phyloP scores from a whole-genome alignment of 2,797 vertebrate genomes.

The Anas bernieri region DNA sequence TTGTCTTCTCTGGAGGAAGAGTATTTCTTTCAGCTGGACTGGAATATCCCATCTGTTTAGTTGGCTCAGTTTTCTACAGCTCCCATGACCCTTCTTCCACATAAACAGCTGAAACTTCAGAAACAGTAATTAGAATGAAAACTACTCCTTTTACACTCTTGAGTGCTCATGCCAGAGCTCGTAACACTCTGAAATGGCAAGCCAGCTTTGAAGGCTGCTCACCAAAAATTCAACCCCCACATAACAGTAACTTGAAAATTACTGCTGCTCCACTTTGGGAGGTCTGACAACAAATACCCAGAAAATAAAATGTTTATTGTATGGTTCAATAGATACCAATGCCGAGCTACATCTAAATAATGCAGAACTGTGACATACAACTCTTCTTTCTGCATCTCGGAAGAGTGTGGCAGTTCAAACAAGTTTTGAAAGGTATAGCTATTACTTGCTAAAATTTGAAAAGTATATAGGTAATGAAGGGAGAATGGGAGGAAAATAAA shows the following conservation, averaged over 20 bases:
- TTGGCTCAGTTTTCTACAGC: background rate
- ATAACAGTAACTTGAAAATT: background rate
- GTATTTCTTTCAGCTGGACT: background rate
- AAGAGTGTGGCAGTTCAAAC: background rate
- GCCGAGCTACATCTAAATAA: background rate
- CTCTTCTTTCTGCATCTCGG: background rate
- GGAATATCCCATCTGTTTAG: background rate
- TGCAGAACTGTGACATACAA: background rate
- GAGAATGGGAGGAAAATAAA: background rate
- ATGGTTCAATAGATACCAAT: background rate
- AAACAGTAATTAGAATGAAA: background rate
- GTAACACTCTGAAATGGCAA: background rate
- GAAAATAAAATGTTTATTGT: background rate
- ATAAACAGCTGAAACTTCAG: background rate
- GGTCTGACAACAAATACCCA: background rate
- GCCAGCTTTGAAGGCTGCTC: background rate
- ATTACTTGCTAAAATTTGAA: background rate
- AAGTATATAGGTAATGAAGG: background rate
- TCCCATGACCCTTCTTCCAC: background rate
- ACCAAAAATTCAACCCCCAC: background rate
- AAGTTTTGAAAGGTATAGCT: background rate
- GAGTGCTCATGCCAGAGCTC: background rate
- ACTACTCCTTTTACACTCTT: background rate
- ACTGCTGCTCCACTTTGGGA: background rate
- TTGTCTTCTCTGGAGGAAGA: background rate